Evolutionary conservation across 1,140 invertebrate species (phyloP).

Genomic region (Drosophila burlai): DNA sequence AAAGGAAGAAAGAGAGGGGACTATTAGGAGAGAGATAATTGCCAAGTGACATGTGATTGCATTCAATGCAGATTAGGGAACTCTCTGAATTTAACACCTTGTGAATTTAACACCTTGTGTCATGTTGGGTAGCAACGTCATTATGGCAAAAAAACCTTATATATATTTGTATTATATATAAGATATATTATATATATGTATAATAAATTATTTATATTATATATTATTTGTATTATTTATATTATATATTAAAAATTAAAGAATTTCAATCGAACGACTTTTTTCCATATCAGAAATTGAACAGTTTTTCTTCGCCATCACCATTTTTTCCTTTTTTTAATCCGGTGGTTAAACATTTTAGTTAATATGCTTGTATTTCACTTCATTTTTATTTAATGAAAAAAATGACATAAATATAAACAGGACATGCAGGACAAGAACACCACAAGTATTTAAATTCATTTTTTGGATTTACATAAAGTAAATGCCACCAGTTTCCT

Average conservation of each 20-base stretch:
- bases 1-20: neutral
- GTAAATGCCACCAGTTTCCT: neutral
- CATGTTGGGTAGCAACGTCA: no score
- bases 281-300: neutral
- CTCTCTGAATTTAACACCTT: neutral
- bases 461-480: neutral
- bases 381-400: neutral
- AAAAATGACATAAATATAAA: neutral
- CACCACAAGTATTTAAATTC: neutral
- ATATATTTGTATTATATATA: no score
- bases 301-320: neutral
- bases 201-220: neutral
- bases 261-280: neutral
- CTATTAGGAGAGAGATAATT: conserved; percentile 1
- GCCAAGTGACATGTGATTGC: conserved; percentile 17
- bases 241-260: neutral
- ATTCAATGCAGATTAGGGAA: neutral
- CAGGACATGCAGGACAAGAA: neutral
- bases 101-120: neutral
- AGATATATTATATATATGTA: no score
- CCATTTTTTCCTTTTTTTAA: no score
- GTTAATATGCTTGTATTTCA: conserved; percentile 8
- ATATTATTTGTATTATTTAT: no score
- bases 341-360: neutral
- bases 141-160: no score